Conservation (phyloP, 2,888 invertebrate species). For the Brachyptera risi region DNA sequence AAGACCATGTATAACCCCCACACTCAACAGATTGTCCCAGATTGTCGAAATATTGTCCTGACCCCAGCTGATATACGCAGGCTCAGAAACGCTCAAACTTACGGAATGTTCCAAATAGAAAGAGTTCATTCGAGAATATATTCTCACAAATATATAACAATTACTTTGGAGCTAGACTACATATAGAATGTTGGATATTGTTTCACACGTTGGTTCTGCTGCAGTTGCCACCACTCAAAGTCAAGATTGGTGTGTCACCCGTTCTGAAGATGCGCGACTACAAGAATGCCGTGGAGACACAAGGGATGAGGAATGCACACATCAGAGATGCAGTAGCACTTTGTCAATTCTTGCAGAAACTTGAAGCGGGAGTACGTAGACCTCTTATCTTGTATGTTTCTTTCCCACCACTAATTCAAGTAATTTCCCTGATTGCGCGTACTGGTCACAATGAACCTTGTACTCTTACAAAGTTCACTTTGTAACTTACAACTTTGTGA, state of each 20-base stretch:
- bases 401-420: background rate
- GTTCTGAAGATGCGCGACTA: slow-evolving; percentile 51
- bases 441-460: too few relatives aligned
- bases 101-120: too few relatives aligned
- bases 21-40: too few relatives aligned
- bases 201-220: background rate
- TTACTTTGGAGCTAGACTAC: background rate
- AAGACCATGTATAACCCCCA: too few relatives aligned
- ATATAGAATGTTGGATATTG: slow-evolving; percentile 1
- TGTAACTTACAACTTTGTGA: too few relatives aligned
- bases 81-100: too few relatives aligned
- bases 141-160: too few relatives aligned
- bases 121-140: too few relatives aligned
- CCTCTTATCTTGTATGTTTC: background rate
- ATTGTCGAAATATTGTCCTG: too few relatives aligned
- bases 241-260: slow-evolving; percentile 44
- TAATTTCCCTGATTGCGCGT: background rate
- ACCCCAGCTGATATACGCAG: too few relatives aligned
- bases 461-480: too few relatives aligned
- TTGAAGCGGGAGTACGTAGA: slow-evolving; percentile 36
- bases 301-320: slow-evolving; percentile 50
- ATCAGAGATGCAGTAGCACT: slow-evolving; percentile 49
- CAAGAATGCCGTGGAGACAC: slow-evolving; percentile 49
- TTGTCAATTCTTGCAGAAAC: slow-evolving; percentile 33
- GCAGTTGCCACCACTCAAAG: slow-evolving; percentile 41